phyloP scores from a whole-genome alignment of 2,888 invertebrate species.

The Drosophila demipolita region DNA sequence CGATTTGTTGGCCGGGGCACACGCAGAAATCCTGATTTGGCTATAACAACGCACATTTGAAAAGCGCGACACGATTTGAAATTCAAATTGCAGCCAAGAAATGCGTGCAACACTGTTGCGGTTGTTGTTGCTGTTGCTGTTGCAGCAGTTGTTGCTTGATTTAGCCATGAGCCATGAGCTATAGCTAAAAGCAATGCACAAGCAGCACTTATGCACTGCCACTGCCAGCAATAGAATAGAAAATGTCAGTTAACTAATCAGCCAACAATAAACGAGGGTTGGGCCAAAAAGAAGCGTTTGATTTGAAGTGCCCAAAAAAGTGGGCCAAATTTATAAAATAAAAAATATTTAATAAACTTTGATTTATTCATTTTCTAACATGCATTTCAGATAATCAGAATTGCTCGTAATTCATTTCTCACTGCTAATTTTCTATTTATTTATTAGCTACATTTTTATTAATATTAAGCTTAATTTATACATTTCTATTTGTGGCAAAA shows the following conservation, averaged over 20 bases:
- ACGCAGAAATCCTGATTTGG: constrained; percentile 81
- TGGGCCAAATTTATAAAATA: background rate
- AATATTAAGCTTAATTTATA: background rate
- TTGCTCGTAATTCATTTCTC: background rate
- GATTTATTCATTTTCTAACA: background rate
- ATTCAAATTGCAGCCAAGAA: constrained; percentile 77
- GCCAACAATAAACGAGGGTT: constrained; percentile 63
- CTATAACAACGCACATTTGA: constrained; percentile 78
- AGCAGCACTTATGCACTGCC: constrained; percentile 36
- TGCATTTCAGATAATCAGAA: background rate
- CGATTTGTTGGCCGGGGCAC: constrained; percentile 55
- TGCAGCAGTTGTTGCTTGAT: constrained; percentile 23
- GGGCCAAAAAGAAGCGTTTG: constrained; percentile 21
- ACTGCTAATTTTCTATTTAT: background rate
- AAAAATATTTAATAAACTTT: background rate
- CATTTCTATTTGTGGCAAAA: background rate
- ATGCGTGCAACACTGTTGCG: constrained; percentile 66
- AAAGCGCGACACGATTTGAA: constrained; percentile 73
- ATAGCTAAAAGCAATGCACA: constrained; percentile 68
- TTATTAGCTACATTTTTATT: background rate
- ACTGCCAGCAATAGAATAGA: constrained; percentile 54
- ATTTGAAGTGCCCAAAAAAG: background rate
- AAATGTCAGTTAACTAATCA: constrained; percentile 75
- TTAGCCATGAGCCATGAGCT: constrained; percentile 66
- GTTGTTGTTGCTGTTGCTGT: constrained; percentile 23